Evolutionary conservation across 2,888 invertebrate species (phyloP).

Genomic region (Itoplectis maculator): DNA sequence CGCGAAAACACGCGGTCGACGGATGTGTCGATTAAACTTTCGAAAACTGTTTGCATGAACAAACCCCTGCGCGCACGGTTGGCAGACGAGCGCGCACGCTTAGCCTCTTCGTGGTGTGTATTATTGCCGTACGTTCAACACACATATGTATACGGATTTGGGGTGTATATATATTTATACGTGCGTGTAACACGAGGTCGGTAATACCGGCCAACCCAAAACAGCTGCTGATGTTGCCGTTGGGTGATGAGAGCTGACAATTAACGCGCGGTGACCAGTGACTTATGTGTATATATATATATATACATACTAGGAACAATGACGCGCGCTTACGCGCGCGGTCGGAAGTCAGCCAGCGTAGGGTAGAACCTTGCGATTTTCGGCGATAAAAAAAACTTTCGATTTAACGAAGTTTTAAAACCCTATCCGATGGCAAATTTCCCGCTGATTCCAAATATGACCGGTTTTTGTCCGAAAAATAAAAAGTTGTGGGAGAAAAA

Average conservation of each 20-base stretch:
- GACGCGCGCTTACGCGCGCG: no score
- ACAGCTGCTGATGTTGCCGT: not conserved
- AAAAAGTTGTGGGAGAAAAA: no score
- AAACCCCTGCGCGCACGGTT: no score
- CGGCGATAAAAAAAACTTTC: no score
- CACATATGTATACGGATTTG: constrained; percentile 33
- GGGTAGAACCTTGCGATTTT: no score
- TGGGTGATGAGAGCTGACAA: constrained; percentile 76
- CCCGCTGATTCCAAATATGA: no score
- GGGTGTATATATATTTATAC: no score
- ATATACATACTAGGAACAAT: no score
- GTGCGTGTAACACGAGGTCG: constrained; percentile 32
- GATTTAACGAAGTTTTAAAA: no score
- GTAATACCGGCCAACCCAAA: not conserved
- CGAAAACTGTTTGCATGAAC: constrained; percentile 84
- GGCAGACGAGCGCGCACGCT: constrained; percentile 38
- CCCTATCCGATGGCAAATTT: no score
- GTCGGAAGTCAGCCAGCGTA: no score
- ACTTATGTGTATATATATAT: constrained; percentile 5
- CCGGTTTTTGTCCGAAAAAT: no score
- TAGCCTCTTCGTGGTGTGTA: not conserved
- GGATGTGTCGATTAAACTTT: constrained; percentile 83
- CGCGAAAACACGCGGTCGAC: constrained; percentile 64
- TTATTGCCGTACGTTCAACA: constrained; percentile 14
- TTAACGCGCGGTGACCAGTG: constrained; percentile 72